A percentile compares a stretch with the other conserved stretches of the same genome.
Evolutionary conservation across 2,113 vertebrate species (phyloP).

Genomic region (Rhinolophus ferrumequinum): DNA sequence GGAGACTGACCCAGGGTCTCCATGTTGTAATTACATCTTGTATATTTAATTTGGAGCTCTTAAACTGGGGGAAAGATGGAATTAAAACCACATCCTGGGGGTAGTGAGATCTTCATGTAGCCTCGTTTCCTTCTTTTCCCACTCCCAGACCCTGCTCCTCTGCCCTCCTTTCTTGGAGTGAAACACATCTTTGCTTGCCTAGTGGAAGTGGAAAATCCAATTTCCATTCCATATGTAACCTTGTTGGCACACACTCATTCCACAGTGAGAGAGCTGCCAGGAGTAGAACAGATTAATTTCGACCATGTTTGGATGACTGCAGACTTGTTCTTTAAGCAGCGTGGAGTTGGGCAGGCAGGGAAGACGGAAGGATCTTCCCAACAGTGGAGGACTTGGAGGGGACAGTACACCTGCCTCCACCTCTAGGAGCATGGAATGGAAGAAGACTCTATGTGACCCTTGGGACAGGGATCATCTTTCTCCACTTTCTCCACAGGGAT

Average conservation of each 20-base stretch:
- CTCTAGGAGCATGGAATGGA: not conserved
- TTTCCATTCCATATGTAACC: not conserved
- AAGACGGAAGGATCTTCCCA: not conserved
- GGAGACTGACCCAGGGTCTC: not conserved
- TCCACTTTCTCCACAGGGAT: no score
- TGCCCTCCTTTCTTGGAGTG: conserved; percentile 8
- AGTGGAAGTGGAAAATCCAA: not conserved
- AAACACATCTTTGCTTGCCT: not conserved
- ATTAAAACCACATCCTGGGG: conserved; percentile 55
- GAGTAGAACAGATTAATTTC: not conserved
- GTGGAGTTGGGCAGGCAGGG: not conserved
- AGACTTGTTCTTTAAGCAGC: not conserved
- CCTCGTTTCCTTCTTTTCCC: not conserved
- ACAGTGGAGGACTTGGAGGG: not conserved
- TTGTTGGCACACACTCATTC: not conserved
- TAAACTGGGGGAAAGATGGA: not conserved
- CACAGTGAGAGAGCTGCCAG: not conserved
- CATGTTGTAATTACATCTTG: not conserved
- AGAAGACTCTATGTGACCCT: not conserved
- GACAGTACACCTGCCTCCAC: accelerated
- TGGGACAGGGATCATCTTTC: not conserved
- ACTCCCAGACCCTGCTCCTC: not conserved
- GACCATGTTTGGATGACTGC: accelerated
- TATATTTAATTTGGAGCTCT: conserved; percentile 39
- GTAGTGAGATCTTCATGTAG: not conserved